Evolutionary conservation across 2,797 vertebrate species (phyloP), one percentile per base, ranked within the genome.

Genomic region (Pelodytes ibericus): DNA sequence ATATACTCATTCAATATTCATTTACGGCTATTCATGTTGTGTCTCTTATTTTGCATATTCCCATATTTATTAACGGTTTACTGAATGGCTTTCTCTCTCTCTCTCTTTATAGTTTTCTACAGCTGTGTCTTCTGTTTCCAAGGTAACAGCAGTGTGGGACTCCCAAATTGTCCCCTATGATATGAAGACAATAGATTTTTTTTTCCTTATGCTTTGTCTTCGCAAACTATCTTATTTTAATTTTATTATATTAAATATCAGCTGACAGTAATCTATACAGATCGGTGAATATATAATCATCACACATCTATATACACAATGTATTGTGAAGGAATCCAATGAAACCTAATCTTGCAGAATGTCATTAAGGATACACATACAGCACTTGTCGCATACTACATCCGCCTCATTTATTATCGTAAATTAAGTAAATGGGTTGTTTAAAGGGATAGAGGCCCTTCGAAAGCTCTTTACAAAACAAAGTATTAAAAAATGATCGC

Each of bases 81-180:
- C 56, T 27, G 56, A 26, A 58, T 15, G 13, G 27, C 13, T 58
- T 29, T 15, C 16, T 8, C 25, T 8, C 16, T 8, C 25, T 8
- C 9, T 27, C 56, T 9, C 24, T 27, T 26, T 10, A 58, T 6
- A 3, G 13, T 27, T 26, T 58, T 58, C 7, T 29, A 26, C 24
- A 5, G 56, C 56, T 58, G n/a, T 58, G 25, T 26, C 24, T 27
- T 58, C 27, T 58, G 56, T 58, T 58, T 22, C 56, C 56, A 58
- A 26, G 56, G 56, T 15, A 58, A 58, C 56, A 3, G 1, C 56
- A 22, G 11, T 58, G 13, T 27, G 25, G 25, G 25, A 58, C 20
- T 27, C 56, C 20, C 1, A 13, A 53, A 53, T 1, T 4, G 49
- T 20, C 4, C 49, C 22, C 4, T 53, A 53, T 53, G 20, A 20